Base-by-base conservation (phyloP, 2,888 invertebrate species). In the Brachycybe producta region DNA sequence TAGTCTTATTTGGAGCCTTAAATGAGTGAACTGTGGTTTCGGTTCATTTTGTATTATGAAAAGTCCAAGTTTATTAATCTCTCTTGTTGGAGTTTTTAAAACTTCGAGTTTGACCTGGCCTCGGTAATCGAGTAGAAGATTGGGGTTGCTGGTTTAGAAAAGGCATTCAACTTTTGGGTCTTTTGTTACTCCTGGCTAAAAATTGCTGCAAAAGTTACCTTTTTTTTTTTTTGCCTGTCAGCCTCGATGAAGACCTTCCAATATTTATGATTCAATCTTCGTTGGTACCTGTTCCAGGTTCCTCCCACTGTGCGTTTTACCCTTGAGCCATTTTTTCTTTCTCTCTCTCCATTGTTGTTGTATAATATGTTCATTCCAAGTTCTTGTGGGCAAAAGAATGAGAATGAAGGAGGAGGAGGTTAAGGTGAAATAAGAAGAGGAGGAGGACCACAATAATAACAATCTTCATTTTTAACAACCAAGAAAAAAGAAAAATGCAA, bases 181-280 rank as follows among this genome's bases (percentile, higher is more conserved):
- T 43, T 43, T 43, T 27, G 26, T 27, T 40, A 24, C 24, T 40
- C 27, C 32, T 8, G 38, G 38, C n/a, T n/a, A n/a, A n/a, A n/a
- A n/a, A n/a, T 38, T 38, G 38, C 8, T 38, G 38, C 38, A 8
- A 13, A 7, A 8, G 17, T 15, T 38, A 7, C 15, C 7, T 38
- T 15, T 38, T 38, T 15, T 15, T 38, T 17, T 13, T 38, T 17
- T 43, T 43, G 40, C 28, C 43, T 43, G 43, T 43, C 43, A 43
- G 28, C 28, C 28, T n/a, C 43, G 47, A 47, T 47, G 47, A 47
- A 47, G 47, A 47, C 47, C 47, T 43, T 43, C 43, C 38, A 36
- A 47, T 47, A 47, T 47, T 47, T 47, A 47, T 47, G 47, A 47
- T 47, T 47, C 47, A 47, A 47, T 47, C 38, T 47, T 47, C 47